Conservation (phyloP, 2,797 vertebrate species). For the Megalops cyprinoides region DNA sequence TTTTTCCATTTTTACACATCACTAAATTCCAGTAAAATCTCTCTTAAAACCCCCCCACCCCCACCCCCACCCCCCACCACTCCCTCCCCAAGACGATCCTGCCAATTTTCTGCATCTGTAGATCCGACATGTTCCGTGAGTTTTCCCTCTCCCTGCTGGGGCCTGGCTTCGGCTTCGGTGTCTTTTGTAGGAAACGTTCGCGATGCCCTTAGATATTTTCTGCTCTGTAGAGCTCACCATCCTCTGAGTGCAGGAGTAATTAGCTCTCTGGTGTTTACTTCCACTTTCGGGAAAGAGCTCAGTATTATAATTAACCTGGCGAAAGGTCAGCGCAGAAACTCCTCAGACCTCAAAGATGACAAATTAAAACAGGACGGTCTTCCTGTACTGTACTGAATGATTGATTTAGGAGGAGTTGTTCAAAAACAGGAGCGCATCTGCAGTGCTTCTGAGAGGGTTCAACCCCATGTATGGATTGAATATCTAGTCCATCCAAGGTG, state of each 20-base stretch:
- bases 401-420: constrained; percentile 4
- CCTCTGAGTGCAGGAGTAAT: constrained; percentile 32
- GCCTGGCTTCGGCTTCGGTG: background rate
- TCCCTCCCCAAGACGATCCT: constrained; percentile 1
- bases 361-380: constrained; percentile 25
- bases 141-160: constrained; percentile 14
- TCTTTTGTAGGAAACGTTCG: constrained; percentile 12
- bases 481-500: background rate
- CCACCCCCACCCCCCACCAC: background rate
- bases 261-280: constrained; percentile 39
- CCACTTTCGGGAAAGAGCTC: constrained; percentile 14
- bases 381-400: constrained; percentile 28
- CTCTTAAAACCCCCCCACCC: background rate
- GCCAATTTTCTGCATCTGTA: constrained; percentile 41
- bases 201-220: constrained; percentile 32
- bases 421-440: background rate
- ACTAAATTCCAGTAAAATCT: constrained; percentile 27
- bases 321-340: constrained; percentile 35
- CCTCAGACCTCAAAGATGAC: constrained; percentile 19
- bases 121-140: constrained; percentile 31
- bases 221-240: constrained; percentile 28
- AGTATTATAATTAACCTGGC: constrained; percentile 33
- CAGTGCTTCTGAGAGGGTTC: background rate
- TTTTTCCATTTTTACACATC: constrained; percentile 15
- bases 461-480: background rate